Percentiles rank a stretch among this genome's conserved stretches.
These are phyloP conservation scores for Penaeus indicus DNA, from an alignment of 1,140 invertebrate species.

Conservation along the genomic window DNA sequence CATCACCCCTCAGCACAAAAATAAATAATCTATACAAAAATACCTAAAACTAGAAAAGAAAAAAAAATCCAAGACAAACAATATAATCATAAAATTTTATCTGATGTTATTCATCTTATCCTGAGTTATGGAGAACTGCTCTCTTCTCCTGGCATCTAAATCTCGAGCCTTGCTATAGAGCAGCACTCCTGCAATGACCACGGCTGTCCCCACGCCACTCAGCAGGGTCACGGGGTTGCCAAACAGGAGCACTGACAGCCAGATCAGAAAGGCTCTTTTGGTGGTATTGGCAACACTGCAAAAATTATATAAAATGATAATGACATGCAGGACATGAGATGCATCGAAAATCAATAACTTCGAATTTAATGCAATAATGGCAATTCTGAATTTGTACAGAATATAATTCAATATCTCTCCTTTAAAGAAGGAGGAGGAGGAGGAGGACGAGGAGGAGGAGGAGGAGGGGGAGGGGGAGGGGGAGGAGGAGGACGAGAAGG, in stretches of 20 bases:
- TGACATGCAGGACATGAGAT: constrained; percentile 14
- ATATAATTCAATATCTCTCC: too few species aligned
- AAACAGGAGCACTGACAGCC: constrained; percentile 85
- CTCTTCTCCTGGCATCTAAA: constrained; percentile 53
- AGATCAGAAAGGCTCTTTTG: constrained; percentile 86
- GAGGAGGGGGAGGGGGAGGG: too few species aligned
- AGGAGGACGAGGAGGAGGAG: too few species aligned
- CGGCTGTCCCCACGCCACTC: constrained; percentile 81
- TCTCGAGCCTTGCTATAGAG: constrained; percentile 80
- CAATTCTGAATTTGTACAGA: too few species aligned
- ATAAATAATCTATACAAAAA: neutral
- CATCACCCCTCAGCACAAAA: neutral
- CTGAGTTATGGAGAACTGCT: constrained; percentile 62
- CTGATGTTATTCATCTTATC: constrained; percentile 46
- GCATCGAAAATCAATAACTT: constrained; percentile 1
- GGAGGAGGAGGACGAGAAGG: too few species aligned
- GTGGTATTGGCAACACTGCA: constrained; percentile 88
- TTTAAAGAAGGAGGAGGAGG: too few species aligned
- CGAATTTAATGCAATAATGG: too few species aligned
- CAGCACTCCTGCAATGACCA: constrained; percentile 83
- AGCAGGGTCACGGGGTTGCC: constrained; percentile 84
- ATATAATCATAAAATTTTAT: neutral
- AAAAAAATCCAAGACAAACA: neutral
- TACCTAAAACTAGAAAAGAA: neutral
- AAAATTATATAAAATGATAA: constrained; percentile 56